These are phyloP conservation scores for Crotalus helleri DNA, from an alignment of 2,113 vertebrate genomes.

Conservation along the genomic window DNA sequence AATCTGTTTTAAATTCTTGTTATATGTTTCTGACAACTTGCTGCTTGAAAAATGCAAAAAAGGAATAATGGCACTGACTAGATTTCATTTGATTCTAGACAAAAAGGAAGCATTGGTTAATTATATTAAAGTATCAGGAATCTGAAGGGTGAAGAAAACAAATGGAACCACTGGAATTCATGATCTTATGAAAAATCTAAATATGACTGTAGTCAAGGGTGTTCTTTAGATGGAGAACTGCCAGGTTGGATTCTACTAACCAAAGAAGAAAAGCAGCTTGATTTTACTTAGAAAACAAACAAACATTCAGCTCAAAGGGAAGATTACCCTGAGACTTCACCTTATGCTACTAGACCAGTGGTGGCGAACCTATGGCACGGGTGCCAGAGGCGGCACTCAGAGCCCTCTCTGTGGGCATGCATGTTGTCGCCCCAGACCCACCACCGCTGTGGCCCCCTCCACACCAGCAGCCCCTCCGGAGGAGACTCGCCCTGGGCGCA, in stretches of 20 bases:
- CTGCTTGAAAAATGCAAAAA: background rate
- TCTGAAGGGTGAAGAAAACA: background rate
- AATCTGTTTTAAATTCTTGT: background rate
- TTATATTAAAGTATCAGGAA: background rate
- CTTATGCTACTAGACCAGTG: background rate
- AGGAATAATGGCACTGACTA: background rate
- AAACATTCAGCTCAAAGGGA: background rate
- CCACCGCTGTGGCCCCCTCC: too few relatives aligned
- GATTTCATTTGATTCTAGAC: background rate
- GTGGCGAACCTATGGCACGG: too few relatives aligned
- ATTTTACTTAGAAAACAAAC: background rate
- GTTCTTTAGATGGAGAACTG: background rate
- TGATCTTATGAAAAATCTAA: background rate
- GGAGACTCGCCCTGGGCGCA: too few relatives aligned
- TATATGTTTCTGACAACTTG: background rate
- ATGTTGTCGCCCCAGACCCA: too few relatives aligned
- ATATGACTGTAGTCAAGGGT: background rate
- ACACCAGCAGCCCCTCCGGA: too few relatives aligned
- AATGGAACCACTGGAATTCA: background rate
- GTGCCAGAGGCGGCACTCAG: too few relatives aligned
- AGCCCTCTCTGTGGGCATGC: too few relatives aligned
- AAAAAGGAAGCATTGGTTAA: background rate
- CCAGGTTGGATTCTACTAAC: background rate
- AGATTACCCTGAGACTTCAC: background rate
- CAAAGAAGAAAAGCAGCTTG: background rate